Evolutionary conservation across 2,888 invertebrate species (phyloP).

Genomic region (Tinea trinotella): DNA sequence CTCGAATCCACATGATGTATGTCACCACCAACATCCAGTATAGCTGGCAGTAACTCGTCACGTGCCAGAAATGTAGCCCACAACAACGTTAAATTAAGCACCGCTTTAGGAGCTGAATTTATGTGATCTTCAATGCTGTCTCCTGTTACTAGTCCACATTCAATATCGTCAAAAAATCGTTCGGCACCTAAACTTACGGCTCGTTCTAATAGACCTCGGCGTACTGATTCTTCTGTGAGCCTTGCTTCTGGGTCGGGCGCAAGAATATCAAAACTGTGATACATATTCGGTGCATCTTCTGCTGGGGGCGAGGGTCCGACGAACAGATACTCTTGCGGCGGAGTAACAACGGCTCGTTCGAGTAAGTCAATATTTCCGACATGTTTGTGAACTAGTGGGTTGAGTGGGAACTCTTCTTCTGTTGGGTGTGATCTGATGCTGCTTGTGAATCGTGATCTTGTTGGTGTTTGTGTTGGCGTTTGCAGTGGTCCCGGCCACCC

Average conservation of each 20-base stretch:
- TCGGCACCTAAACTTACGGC: constrained; percentile 77
- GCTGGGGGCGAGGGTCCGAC: constrained; percentile 85
- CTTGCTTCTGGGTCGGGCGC: constrained; percentile 79
- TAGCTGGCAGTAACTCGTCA: constrained; percentile 78
- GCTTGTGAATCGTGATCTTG: constrained; percentile 42
- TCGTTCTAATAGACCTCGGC: constrained; percentile 79
- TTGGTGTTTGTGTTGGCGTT: constrained; percentile 41
- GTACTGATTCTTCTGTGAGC: constrained; percentile 79
- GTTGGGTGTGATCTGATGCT: constrained; percentile 56
- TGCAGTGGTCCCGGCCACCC: constrained; percentile 60
- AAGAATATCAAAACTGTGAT: constrained; percentile 82
- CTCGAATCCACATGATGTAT: constrained; percentile 80
- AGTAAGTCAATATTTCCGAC: constrained; percentile 64
- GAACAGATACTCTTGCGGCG: constrained; percentile 81
- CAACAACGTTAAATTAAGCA: constrained; percentile 79
- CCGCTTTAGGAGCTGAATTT: constrained; percentile 75
- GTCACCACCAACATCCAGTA: constrained; percentile 78
- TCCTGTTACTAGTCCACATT: constrained; percentile 75
- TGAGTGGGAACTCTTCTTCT: constrained; percentile 71
- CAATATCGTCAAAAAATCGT: constrained; percentile 81
- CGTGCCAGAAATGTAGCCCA: constrained; percentile 82
- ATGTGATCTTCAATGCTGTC: constrained; percentile 74
- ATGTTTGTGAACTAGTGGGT: constrained; percentile 53
- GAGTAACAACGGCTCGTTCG: constrained; percentile 71
- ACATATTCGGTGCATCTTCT: constrained; percentile 84